Evolutionary conservation across 2,113 vertebrate genomes (phyloP), one percentile per base, ranked within the genome.

Genomic region (Cyphomyrus plagiostoma): DNA sequence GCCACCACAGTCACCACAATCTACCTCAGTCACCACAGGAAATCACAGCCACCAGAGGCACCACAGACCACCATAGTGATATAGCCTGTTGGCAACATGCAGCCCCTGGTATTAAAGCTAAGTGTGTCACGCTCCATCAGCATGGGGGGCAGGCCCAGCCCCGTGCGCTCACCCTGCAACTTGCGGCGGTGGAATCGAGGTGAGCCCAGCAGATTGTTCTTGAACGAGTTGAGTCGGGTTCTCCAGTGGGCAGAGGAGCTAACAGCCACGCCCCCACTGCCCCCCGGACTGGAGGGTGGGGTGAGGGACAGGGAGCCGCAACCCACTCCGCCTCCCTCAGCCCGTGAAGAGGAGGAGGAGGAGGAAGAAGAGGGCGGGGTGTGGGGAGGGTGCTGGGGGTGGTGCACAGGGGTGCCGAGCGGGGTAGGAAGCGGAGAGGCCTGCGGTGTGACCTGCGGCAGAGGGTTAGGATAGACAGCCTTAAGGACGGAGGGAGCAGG

Each of bases 131-230:
- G 17, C 35, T 80, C 74, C 35, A 39, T 17, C 30, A 19, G 4
- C 1, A 35, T 80, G 35, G 9, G 74, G 70, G 30, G 26, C 30
- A 4, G 70, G 45, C 21, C 5, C 46, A 30, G 42, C 50, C 70
- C 56, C 26, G 52, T 3, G 35, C 9, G 26, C 93, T 94, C 93
- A 98, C 97, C 97, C 95, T 98, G 97, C 91, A 98, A 96, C 94
- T 98, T 98, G 95, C 97, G 97, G 46, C 97, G 97, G 80, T 98
- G 97, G 94, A 98, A 98, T 80, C 97, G 97, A 0, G 97, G 97
- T 0, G 97, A 98, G 26, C 97, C 97, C 94, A 98, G 95, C 90
- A 98, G 96, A 92, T 97, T 98, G 95, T 98, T 98, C 91, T 98
- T 98, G 94, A 98, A 97, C 2, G 97, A 98, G 94, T 97, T 98